phyloP scores from a whole-genome alignment of 2,113 vertebrate species.

The Oophaga pumilio region DNA sequence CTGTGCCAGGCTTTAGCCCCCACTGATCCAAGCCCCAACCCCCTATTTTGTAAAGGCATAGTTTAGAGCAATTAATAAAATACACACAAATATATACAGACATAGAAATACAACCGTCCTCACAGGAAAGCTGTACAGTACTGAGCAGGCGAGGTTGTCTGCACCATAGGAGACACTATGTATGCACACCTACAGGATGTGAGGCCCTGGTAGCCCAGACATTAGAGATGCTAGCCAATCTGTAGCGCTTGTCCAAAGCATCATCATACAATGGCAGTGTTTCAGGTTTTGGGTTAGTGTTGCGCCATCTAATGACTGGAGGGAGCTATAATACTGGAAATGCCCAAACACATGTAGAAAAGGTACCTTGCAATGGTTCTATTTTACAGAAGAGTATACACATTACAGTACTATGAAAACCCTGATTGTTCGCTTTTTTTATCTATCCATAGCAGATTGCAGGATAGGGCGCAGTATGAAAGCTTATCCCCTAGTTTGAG shows the following conservation, averaged over 20 bases:
- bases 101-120: background rate
- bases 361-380: background rate
- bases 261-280: background rate
- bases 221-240: background rate
- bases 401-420: conserved; percentile 51
- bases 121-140: background rate
- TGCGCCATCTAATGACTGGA: background rate
- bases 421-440: background rate
- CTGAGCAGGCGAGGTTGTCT: background rate
- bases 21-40: background rate
- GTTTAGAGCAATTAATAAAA: conserved; percentile 1
- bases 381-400: background rate
- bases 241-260: no score
- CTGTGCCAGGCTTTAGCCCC: background rate
- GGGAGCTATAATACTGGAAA: background rate
- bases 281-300: background rate
- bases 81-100: conserved; percentile 7
- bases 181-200: background rate
- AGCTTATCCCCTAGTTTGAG: conserved; percentile 69
- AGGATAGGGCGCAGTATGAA: background rate
- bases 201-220: background rate
- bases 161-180: background rate
- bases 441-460: background rate
- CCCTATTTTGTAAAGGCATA: conserved; percentile 26
- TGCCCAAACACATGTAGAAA: background rate